These are phyloP conservation scores for Oeneis ivallda DNA, from an alignment of 2,888 invertebrate species.

Conservation along the genomic window DNA sequence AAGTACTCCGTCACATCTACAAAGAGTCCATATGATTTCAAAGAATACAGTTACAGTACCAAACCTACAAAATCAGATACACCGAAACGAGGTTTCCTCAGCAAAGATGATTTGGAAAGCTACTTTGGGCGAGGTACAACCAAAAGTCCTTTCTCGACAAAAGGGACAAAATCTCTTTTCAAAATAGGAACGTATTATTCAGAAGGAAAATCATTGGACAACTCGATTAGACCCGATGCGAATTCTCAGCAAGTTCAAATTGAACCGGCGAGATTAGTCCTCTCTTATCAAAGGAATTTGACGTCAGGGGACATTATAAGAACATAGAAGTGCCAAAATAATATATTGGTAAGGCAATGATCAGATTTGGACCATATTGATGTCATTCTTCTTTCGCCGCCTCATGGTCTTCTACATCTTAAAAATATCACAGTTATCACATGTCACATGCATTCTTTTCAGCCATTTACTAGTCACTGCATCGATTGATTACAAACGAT, in stretches of 20 bases:
- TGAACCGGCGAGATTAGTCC: constrained; percentile 69
- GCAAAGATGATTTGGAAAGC: constrained; percentile 64
- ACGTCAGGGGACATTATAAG: constrained; percentile 60
- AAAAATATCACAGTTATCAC: constrained; percentile 30
- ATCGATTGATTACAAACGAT: constrained; percentile 25
- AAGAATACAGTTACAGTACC: constrained; percentile 70
- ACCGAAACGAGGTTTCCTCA: constrained; percentile 64
- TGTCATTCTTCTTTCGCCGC: constrained; percentile 50
- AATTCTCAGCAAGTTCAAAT: constrained; percentile 76
- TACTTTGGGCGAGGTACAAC: constrained; percentile 77
- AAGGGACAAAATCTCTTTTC: constrained; percentile 65
- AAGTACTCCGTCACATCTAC: constrained; percentile 77
- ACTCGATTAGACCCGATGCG: constrained; percentile 75
- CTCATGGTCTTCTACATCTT: constrained; percentile 42
- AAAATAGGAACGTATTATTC: constrained; percentile 76
- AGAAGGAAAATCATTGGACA: constrained; percentile 70
- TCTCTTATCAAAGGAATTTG: constrained; percentile 70
- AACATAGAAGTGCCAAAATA: constrained; percentile 61
- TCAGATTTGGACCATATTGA: constrained; percentile 48
- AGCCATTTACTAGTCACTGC: constrained; percentile 31
- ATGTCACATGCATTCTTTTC: constrained; percentile 34
- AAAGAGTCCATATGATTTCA: constrained; percentile 80
- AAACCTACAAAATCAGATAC: constrained; percentile 51
- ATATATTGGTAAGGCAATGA: constrained; percentile 66
- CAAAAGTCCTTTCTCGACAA: constrained; percentile 73